Base-by-base conservation (phyloP, 2,888 invertebrate species). In the Drosophila kambysellisi region DNA sequence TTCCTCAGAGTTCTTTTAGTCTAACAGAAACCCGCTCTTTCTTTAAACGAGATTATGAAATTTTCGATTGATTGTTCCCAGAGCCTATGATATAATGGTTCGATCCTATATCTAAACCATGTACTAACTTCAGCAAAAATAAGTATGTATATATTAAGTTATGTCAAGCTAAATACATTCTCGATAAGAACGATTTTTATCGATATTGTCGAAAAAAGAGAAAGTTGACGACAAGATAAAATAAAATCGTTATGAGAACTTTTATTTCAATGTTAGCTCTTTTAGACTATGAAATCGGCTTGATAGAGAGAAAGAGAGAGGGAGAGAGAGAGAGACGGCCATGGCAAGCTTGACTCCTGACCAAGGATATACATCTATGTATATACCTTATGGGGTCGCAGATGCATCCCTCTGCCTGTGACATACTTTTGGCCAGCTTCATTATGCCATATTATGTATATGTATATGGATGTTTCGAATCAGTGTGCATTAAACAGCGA, bases 401-500 rank as follows among this genome's bases (percentile, higher is more conserved):
- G 25, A 1, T 46, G 15, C 20, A 46, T 46, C 46, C 29, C 25
- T 25, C 25, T 46, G 46, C 25, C 46, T 25, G 25, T 46, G 46
- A 46, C 46, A 46, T 6, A 25, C 15, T 46, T 46, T 46, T 7
- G 46, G 15, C 25, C 46, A 46, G 25, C 25, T 46, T 8, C 25
- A 25, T 46, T 46, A 46, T 29, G 46, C 20, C 46, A 25, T 8
- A 46, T 46, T 46, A 25, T 52, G n/a, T 30, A 6, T 25, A 11
- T 39, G 25, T 32, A 20, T 56, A 25, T 25, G 60, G 37, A 50
- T 12, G 29, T 3, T n/a, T 39, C 0, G 46, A 5, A 54, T 61
- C 85, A 78, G 65, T 81, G 87, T 79, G 77, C 69, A 39, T 69
- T 48, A 67, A 56, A 62, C 76, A 70, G 76, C 83, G 90, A 91